Evolutionary conservation across 2,797 vertebrate species (phyloP), one percentile per base, ranked within the genome.

Genomic region (Platyrinchus mystaceus): DNA sequence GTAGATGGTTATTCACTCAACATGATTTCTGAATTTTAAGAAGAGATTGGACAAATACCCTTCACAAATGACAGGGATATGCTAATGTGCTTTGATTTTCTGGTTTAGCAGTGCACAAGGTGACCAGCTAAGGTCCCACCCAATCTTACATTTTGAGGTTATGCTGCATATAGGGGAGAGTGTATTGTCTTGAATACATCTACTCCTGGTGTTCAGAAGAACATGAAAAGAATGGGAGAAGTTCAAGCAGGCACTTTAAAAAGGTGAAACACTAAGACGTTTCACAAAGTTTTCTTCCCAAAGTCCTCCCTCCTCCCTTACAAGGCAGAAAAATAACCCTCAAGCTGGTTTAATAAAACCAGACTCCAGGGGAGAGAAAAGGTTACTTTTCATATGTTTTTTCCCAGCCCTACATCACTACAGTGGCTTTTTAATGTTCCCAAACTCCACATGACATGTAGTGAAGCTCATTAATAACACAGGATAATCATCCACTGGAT

Each of bases 391-490:
- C 15, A 28, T 8, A 49, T 1, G 2, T n/a, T 92, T 90, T 90
- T 70, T 36, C 47, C 56, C 44, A 90, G 34, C 5, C 41, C 10
- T 76, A 0, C 24, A 41, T 74, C 70, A 60, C 49, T 87, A 58
- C 34, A 56, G 30, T 24, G 34, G 34, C 17, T 84, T 93, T 91
- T 87, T 83, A 77, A 92, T 39, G 60, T 44, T 77, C 63, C 30
- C 49, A 60, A 92, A 92, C 37, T 73, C 74, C 75, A 92, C 52
- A 56, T 37, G 70, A 86, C 2, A 1, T 58, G 86, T 89, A 68
- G 41, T 71, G 81, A 87, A 90, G 46, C 37, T 83, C 67, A 46
- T 74, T 94, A 93, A 82, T 83, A 92, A 83, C 73, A 84, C 30
- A 49, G 22, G 37, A 87, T 82, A 84, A 93, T 80, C 41, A 94